These are phyloP conservation scores for Zosterops pallidus DNA, from an alignment of 2,113 vertebrate genomes.

Conservation along the genomic window DNA sequence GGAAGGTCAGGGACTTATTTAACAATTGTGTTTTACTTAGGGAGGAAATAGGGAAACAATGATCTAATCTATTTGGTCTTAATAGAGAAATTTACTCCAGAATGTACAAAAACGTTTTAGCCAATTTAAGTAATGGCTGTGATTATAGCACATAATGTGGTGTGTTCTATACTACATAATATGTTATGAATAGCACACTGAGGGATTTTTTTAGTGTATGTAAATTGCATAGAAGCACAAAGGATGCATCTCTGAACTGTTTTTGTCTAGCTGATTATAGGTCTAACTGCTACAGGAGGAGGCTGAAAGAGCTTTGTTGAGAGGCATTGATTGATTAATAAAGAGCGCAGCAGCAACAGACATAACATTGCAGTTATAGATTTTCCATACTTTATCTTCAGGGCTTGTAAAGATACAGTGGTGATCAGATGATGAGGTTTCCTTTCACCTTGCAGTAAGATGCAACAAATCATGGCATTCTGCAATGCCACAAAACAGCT, in stretches of 20 bases:
- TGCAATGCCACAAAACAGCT: not conserved
- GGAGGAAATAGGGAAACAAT: constrained; percentile 37
- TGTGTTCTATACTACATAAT: not conserved
- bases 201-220: constrained; percentile 48
- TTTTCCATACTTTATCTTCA: constrained; percentile 64
- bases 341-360: constrained; percentile 21
- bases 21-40: constrained; percentile 31
- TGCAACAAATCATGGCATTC: not conserved
- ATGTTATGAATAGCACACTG: constrained; percentile 17
- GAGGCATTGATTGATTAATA: constrained; percentile 55
- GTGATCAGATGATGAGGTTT: constrained; percentile 50
- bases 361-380: constrained; percentile 41
- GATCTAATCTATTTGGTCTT: constrained; percentile 35
- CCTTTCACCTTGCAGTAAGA: constrained; percentile 27
- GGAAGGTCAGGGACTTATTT: constrained; percentile 41
- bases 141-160: not conserved
- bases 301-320: constrained; percentile 48
- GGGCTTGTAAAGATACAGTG: constrained; percentile 31
- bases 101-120: not conserved
- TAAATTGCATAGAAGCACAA: constrained; percentile 31
- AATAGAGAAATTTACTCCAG: constrained; percentile 49
- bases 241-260: constrained; percentile 57
- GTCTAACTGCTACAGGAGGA: constrained; percentile 31
- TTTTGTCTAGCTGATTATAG: constrained; percentile 46
- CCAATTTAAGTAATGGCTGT: constrained; percentile 50